Conservation (phyloP, 2,797 vertebrate genomes). For the Sebastes trivittatus region DNA sequence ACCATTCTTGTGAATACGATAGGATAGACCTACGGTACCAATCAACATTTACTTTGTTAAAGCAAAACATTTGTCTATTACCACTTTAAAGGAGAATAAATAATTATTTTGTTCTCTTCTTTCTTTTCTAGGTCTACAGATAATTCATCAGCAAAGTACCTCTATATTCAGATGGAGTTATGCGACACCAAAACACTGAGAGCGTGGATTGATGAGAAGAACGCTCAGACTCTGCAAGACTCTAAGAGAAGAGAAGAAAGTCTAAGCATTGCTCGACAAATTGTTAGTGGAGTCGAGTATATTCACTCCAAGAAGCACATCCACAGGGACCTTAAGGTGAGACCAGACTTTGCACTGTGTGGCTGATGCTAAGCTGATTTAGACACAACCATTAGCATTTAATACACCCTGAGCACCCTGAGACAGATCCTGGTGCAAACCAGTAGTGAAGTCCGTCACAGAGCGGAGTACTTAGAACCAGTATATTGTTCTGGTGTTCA, state of each 20-base stretch:
- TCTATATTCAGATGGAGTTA: constrained; percentile 91
- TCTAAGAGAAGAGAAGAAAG: constrained; percentile 57
- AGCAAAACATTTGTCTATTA: too few species aligned
- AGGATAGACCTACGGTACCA: too few species aligned
- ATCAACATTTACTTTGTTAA: too few species aligned
- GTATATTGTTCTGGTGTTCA: neutral
- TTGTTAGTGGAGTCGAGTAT: constrained; percentile 83
- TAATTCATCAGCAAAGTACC: constrained; percentile 16
- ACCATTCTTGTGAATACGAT: too few species aligned
- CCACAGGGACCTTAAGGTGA: constrained; percentile 93
- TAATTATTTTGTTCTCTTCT: too few species aligned
- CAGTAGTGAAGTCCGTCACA: neutral
- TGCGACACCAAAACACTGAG: constrained; percentile 82
- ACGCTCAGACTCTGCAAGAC: fast-evolving
- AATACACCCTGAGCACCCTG: too few species aligned
- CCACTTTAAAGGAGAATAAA: too few species aligned
- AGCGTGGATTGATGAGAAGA: constrained; percentile 74
- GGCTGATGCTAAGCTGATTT: neutral
- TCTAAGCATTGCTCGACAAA: constrained; percentile 77
- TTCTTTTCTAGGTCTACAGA: neutral
- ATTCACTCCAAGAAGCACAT: constrained; percentile 83
- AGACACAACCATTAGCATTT: neutral
- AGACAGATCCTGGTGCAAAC: neutral
- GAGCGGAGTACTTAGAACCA: neutral
- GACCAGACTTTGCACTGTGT: neutral